Conservation (phyloP, 2,888 invertebrate genomes). For the Leptarthrus brevirostris region DNA sequence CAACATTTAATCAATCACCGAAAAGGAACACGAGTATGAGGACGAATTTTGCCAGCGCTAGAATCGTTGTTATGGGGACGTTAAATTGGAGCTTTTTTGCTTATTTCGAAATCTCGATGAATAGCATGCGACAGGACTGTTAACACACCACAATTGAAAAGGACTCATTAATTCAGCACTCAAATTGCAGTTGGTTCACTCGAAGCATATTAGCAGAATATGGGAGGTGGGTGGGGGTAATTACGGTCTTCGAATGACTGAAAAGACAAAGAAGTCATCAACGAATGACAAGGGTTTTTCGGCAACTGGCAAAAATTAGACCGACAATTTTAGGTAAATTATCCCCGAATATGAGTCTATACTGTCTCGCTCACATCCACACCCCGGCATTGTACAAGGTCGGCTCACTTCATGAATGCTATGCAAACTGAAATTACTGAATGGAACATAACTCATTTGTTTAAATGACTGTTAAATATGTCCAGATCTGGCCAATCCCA, state of each 20-base stretch:
- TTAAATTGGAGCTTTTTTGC: slow-evolving; percentile 17
- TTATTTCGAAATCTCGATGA: slow-evolving; percentile 19
- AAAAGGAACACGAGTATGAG: not conserved
- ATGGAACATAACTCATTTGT: slow-evolving; percentile 27
- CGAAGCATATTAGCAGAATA: not conserved
- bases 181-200: slow-evolving; percentile 16
- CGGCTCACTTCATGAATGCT: too few species aligned
- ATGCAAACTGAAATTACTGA: not conserved
- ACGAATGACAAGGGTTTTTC: not conserved
- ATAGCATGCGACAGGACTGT: slow-evolving; percentile 32
- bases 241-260: not conserved
- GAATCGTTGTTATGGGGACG: not conserved
- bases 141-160: slow-evolving; percentile 39
- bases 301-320: not conserved
- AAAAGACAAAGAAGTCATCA: not conserved
- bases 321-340: not conserved
- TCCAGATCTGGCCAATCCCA: slow-evolving; percentile 22
- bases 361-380: not conserved
- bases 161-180: slow-evolving; percentile 33
- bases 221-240: not conserved
- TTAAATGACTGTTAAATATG: slow-evolving; percentile 45
- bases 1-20: slow-evolving; percentile 42
- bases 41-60: slow-evolving; percentile 9
- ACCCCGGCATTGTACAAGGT: too few species aligned
- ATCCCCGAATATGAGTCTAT: not conserved